phyloP scores from a whole-genome alignment of 2,888 invertebrate species.

The Parascotia fuliginaria region DNA sequence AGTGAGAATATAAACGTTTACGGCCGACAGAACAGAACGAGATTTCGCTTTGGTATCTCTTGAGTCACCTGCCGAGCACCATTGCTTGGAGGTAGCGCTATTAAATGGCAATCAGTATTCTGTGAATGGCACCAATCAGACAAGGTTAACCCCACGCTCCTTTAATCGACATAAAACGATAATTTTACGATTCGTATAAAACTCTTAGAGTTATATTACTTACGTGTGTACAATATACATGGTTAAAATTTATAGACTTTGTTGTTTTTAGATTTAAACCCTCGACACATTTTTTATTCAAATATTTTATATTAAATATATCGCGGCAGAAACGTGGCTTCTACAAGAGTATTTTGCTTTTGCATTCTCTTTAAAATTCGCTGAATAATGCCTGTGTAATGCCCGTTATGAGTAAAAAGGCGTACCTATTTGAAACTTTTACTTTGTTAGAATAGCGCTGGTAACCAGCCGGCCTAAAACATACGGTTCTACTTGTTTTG shows the following conservation, averaged over 20 bases:
- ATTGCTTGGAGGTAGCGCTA: slow-evolving; percentile 27
- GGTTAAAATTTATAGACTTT: slow-evolving; percentile 7
- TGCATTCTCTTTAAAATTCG: slow-evolving; percentile 20
- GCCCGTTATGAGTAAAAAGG: slow-evolving; percentile 12
- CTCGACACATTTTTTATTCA: slow-evolving; percentile 11
- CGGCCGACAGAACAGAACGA: slow-evolving; percentile 19
- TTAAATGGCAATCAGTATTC: slow-evolving; percentile 45
- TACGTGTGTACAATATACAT: slow-evolving; percentile 29
- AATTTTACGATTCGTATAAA: slow-evolving; percentile 43
- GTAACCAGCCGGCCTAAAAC: neutral
- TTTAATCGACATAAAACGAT: slow-evolving; percentile 41
- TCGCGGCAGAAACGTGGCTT: neutral
- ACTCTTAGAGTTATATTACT: slow-evolving; percentile 35
- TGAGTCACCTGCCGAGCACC: slow-evolving; percentile 30
- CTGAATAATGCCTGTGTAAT: slow-evolving; percentile 12
- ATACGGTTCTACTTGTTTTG: neutral
- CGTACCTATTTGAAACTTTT: slow-evolving; percentile 22
- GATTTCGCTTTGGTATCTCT: slow-evolving; percentile 17
- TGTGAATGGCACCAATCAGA: slow-evolving; percentile 42
- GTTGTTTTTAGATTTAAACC: slow-evolving; percentile 16
- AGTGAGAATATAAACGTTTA: slow-evolving; percentile 24
- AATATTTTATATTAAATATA: slow-evolving; percentile 7
- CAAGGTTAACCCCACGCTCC: slow-evolving; percentile 28
- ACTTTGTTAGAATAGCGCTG: slow-evolving; percentile 16
- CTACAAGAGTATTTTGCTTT: slow-evolving; percentile 21